Evolutionary conservation across 2,888 invertebrate genomes (phyloP).

Genomic region (Archips crataeganus): DNA sequence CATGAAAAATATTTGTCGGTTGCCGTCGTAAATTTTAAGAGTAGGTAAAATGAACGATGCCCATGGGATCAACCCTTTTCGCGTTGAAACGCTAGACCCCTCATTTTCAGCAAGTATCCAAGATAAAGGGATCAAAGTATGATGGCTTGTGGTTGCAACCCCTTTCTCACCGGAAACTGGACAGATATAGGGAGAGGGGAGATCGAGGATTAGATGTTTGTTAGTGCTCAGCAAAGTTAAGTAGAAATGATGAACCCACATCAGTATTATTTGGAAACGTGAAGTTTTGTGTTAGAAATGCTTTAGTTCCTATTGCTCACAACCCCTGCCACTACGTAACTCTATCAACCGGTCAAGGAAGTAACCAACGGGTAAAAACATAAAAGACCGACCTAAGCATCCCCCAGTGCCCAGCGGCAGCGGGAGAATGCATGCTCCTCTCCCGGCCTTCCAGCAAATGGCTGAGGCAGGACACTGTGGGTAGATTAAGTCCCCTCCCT

Average conservation of each 20-base stretch:
- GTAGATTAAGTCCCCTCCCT: no score
- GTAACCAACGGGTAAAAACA: no score
- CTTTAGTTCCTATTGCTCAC: no score
- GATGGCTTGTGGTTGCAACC: conserved; percentile 31
- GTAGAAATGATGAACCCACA: background rate
- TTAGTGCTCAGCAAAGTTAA: conserved; percentile 13
- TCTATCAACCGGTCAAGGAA: no score
- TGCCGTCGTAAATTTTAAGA: conserved; percentile 46
- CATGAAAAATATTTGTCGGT: conserved; percentile 53
- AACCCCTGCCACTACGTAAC: no score
- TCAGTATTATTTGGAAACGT: background rate
- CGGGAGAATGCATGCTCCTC: no score
- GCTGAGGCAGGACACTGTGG: no score
- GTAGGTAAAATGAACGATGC: conserved; percentile 49
- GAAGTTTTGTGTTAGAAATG: no score
- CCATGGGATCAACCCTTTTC: conserved; percentile 53
- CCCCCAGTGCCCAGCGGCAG: no score
- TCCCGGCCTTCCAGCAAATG: no score
- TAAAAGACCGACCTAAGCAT: no score
- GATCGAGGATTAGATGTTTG: conserved; percentile 17
- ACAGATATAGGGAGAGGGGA: conserved; percentile 24
- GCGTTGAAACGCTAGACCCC: conserved; percentile 17
- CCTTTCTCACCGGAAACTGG: conserved; percentile 29
- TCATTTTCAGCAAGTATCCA: background rate
- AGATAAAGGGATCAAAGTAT: conserved; percentile 7